Percentiles rank a stretch among this genome's conserved stretches.
These are phyloP conservation scores for Gryon sp. DNA, from an alignment of 1,140 invertebrate genomes.

Conservation along the genomic window DNA sequence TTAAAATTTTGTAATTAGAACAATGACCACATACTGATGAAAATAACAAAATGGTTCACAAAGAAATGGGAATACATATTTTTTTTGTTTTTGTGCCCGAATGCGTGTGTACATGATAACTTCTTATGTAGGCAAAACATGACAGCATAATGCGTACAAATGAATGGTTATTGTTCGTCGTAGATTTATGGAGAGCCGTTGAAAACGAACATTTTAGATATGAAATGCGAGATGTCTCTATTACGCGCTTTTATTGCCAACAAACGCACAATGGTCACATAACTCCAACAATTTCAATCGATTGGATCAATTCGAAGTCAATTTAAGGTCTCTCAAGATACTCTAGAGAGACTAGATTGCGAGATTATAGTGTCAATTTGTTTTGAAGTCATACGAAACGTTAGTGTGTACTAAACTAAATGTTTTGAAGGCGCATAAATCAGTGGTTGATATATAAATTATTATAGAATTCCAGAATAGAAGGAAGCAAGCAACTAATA, in stretches of 20 bases:
- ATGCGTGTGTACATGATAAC: constrained; percentile 35
- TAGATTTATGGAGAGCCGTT: constrained; percentile 28
- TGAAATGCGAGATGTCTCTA: constrained; percentile 44
- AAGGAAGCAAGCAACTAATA: not conserved
- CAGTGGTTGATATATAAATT: not conserved
- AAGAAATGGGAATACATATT: no score
- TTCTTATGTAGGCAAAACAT: constrained; percentile 18
- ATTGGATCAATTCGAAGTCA: constrained; percentile 54
- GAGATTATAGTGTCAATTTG: constrained; percentile 43
- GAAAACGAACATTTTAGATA: constrained; percentile 34
- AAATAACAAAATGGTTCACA: no score
- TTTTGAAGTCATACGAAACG: constrained; percentile 15
- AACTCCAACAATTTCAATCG: constrained; percentile 48
- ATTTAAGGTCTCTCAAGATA: constrained; percentile 26
- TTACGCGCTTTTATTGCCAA: constrained; percentile 38
- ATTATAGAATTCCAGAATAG: not conserved
- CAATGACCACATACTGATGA: no score
- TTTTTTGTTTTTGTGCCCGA: constrained; percentile 10
- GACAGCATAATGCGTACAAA: constrained; percentile 46
- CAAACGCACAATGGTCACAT: constrained; percentile 49
- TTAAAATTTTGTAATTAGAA: no score
- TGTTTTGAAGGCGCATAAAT: constrained; percentile 12
- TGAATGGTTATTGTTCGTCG: constrained; percentile 56
- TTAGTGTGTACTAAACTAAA: not conserved
- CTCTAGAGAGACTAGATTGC: constrained; percentile 22